Conservation (phyloP, 2,113 vertebrate species). For the Octodon degus region DNA sequence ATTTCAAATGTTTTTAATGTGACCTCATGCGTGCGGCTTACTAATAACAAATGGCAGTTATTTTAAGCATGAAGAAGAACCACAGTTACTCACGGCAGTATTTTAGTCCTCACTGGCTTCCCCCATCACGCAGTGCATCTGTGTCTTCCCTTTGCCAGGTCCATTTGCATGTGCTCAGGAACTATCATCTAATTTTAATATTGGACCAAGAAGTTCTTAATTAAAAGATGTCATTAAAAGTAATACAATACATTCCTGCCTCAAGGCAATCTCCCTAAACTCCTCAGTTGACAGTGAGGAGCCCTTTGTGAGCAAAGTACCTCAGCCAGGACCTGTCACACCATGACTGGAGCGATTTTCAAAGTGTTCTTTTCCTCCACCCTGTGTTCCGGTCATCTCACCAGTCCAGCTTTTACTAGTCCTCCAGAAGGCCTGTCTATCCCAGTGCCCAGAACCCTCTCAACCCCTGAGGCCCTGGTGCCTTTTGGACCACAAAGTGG, state of each 20-base stretch:
- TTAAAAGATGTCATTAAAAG: slow-evolving; percentile 28
- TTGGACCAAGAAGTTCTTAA: not conserved
- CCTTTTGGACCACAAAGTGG: not conserved
- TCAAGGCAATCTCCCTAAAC: not conserved
- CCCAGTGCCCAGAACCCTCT: not conserved
- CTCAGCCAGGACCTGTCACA: not conserved
- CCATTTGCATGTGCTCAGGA: slow-evolving; percentile 19
- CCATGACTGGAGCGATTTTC: fast-evolving
- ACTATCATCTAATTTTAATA: slow-evolving; percentile 62
- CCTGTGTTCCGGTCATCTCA: not conserved
- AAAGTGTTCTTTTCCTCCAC: not conserved
- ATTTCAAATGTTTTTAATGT: not conserved
- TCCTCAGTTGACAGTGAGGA: not conserved
- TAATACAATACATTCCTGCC: not conserved
- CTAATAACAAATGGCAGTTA: not conserved
- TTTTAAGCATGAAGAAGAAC: not conserved
- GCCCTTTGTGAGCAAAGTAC: fast-evolving
- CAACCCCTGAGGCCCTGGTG: not conserved
- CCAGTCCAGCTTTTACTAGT: not conserved
- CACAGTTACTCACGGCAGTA: not conserved
- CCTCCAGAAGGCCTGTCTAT: not conserved
- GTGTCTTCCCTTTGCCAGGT: not conserved
- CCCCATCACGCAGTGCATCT: not conserved
- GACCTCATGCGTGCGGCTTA: not conserved
- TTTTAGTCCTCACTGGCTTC: slow-evolving; percentile 4